These are phyloP conservation scores for Phataginus tricuspis DNA, from an alignment of 2,797 vertebrate species.

Conservation along the genomic window DNA sequence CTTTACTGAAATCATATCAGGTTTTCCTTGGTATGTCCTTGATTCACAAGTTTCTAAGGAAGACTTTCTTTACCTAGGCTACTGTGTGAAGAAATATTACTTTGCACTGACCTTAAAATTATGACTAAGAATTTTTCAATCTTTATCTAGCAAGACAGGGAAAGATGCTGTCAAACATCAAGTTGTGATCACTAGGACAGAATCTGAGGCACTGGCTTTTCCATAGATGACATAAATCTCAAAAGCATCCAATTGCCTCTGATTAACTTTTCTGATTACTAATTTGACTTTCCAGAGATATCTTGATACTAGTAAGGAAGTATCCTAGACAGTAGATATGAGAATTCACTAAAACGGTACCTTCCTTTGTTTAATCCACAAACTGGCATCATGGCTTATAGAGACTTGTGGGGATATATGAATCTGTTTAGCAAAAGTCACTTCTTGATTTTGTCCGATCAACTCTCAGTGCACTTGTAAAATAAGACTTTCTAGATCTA, in stretches of 20 bases:
- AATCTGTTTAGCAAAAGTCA: slow-evolving; percentile 9
- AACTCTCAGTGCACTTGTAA: neutral
- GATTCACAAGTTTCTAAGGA: slow-evolving; percentile 13
- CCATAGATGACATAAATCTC: neutral
- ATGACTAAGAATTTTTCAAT: neutral
- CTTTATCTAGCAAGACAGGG: neutral
- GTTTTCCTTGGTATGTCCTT: neutral
- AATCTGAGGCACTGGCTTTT: neutral
- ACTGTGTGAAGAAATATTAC: neutral
- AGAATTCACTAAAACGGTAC: neutral
- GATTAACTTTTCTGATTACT: neutral
- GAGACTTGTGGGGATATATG: neutral
- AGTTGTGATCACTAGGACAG: neutral
- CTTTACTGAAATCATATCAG: neutral
- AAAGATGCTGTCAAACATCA: neutral
- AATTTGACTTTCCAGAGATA: slow-evolving; percentile 18
- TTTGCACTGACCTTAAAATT: slow-evolving; percentile 26
- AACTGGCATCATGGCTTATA: neutral
- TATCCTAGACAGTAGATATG: neutral
- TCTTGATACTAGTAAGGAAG: neutral
- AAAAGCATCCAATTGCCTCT: neutral
- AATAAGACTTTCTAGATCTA: neutral
- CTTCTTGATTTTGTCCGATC: neutral
- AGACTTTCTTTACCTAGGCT: neutral
- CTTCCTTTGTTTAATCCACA: neutral